phyloP scores from a whole-genome alignment of 2,797 vertebrate genomes.

The Leptodactylus fallax region DNA sequence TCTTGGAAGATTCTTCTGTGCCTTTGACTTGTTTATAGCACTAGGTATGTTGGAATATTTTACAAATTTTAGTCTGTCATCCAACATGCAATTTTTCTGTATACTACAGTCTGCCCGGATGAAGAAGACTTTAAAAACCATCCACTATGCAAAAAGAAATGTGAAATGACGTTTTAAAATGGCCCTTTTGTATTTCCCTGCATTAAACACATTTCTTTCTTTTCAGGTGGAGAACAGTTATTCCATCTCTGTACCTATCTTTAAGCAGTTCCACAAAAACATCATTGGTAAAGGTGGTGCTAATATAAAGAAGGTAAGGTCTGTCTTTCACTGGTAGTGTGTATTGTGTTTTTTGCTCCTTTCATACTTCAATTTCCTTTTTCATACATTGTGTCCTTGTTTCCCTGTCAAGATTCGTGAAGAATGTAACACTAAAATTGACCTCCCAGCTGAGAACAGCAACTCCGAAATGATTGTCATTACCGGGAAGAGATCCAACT shows the following conservation, averaged over 20 bases:
- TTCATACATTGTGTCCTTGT: not conserved
- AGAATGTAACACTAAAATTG: conserved; percentile 97
- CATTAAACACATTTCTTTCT: not conserved
- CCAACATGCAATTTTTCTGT: too few species aligned
- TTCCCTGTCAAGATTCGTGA: conserved; percentile 87
- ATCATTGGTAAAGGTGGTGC: conserved; percentile 99
- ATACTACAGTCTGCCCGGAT: too few species aligned
- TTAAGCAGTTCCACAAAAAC: conserved; percentile 99
- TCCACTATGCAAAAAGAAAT: too few species aligned
- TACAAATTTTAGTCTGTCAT: too few species aligned
- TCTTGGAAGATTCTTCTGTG: not conserved
- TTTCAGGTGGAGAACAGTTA: conserved; percentile 93
- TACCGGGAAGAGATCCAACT: conserved; percentile 95
- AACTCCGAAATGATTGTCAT: conserved; percentile 98
- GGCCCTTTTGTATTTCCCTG: not conserved
- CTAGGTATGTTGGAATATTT: not conserved
- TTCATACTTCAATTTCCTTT: not conserved
- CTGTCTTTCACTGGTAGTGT: not conserved
- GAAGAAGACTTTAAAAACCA: too few species aligned
- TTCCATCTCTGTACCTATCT: conserved; percentile 96
- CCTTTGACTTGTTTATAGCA: not conserved
- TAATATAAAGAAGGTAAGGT: conserved; percentile 94
- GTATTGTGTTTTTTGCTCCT: not conserved
- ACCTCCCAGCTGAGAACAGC: conserved; percentile 98
- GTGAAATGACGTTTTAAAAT: too few species aligned